Percentiles rank a stretch among this genome's conserved stretches.
These are phyloP conservation scores for Idaea dimidiata DNA, from an alignment of 2,888 invertebrate species.

Conservation along the genomic window DNA sequence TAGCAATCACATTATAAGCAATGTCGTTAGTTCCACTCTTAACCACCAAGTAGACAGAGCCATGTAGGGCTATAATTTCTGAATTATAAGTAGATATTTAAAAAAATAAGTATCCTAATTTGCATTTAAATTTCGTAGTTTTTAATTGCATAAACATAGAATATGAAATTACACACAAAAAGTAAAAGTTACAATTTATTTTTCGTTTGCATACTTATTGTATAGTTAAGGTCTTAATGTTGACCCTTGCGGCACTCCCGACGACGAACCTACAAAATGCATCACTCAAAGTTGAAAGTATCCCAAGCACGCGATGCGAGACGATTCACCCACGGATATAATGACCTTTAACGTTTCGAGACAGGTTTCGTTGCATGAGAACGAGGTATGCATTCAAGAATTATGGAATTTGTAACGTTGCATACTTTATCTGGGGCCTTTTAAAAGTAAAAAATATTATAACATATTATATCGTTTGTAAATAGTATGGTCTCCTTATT, in stretches of 20 bases:
- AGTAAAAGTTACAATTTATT: neutral
- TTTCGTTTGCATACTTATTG: neutral
- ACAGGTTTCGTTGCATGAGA: conserved; percentile 70
- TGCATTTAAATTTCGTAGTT: neutral
- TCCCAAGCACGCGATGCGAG: conserved; percentile 55
- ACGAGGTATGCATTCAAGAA: conserved; percentile 39
- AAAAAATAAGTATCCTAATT: neutral
- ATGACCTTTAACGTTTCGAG: conserved; percentile 67
- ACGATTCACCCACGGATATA: conserved; percentile 60
- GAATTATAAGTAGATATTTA: neutral
- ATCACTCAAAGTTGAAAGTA: conserved; percentile 26
- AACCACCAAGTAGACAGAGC: neutral
- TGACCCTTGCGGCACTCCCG: conserved; percentile 16
- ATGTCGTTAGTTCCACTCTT: neutral
- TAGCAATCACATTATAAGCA: neutral
- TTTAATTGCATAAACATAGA: neutral
- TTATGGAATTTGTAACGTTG: conserved; percentile 56
- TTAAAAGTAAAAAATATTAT: neutral
- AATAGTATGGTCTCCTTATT: no score
- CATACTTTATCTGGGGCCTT: conserved; percentile 27
- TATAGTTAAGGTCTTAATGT: conserved; percentile 13
- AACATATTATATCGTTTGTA: no score
- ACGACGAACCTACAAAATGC: conserved; percentile 20
- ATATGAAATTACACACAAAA: neutral
- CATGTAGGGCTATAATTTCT: neutral